phyloP scores from a whole-genome alignment of 37 sponge, comb jelly and placozoan species.

The Amphimedon queenslandica region DNA sequence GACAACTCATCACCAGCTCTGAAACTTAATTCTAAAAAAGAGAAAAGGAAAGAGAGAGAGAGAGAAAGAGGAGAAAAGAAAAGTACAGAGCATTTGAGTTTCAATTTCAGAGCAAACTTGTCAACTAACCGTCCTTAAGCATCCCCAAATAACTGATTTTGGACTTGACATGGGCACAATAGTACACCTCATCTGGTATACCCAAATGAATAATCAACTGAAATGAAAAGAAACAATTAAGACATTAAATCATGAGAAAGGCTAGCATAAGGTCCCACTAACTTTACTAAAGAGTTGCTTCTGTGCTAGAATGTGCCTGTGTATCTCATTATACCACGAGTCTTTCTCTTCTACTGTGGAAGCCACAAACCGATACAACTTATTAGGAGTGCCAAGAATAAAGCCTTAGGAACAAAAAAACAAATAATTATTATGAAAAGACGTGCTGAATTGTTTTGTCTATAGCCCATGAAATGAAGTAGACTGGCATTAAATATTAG shows the following conservation, averaged over 20 bases:
- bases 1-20: constrained; percentile 44
- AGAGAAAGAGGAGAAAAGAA: neutral
- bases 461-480: no score
- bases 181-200: constrained; percentile 69
- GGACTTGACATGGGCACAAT: constrained; percentile 33
- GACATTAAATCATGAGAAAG: neutral
- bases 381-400: constrained; percentile 59
- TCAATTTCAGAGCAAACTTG: no score
- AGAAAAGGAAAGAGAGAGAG: neutral
- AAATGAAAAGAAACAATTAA: constrained; percentile 3
- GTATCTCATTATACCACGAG: constrained; percentile 55
- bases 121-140: constrained; percentile 60
- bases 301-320: constrained; percentile 49
- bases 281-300: constrained; percentile 70
- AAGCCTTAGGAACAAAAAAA: constrained; percentile 38
- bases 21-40: constrained; percentile 59
- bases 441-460: no score
- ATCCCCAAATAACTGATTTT: constrained; percentile 57
- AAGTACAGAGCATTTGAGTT: no score
- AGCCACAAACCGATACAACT: constrained; percentile 58
- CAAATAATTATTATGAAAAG: neutral
- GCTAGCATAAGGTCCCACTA: neutral
- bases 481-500: no score
- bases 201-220: constrained; percentile 74
- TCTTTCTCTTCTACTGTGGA: constrained; percentile 39